phyloP scores from a whole-genome alignment of 2,888 invertebrate species.

The Stratiomys singularior region DNA sequence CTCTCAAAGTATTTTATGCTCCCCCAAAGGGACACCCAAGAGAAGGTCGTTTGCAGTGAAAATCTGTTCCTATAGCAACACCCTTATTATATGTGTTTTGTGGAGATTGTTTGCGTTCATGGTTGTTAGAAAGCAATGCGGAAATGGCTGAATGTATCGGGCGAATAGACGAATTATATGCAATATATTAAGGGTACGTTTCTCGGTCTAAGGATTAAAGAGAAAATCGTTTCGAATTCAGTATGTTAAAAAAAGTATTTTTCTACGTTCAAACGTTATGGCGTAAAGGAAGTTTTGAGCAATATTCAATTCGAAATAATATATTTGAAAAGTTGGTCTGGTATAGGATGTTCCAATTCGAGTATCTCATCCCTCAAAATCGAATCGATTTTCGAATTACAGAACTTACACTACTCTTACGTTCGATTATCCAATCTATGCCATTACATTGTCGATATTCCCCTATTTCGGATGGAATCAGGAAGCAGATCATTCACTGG shows the following conservation, averaged over 20 bases:
- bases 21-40: slow-evolving; percentile 31
- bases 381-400: too few species aligned
- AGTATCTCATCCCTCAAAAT: too few species aligned
- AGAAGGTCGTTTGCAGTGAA: slow-evolving; percentile 16
- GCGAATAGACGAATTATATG: background rate
- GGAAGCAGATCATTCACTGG: background rate
- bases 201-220: background rate
- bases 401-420: background rate
- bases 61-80: slow-evolving; percentile 46
- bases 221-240: too few species aligned
- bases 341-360: too few species aligned
- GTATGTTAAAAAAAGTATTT: too few species aligned
- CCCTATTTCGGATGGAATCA: background rate
- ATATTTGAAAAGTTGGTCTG: too few species aligned
- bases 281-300: too few species aligned
- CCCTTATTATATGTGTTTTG: slow-evolving; percentile 11
- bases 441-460: too few species aligned
- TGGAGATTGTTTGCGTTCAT: background rate
- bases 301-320: too few species aligned
- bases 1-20: slow-evolving; percentile 22
- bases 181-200: background rate
- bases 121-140: background rate
- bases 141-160: background rate
- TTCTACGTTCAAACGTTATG: too few species aligned
- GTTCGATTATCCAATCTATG: background rate